These are phyloP conservation scores for Orchesellides sinensis DNA, from an alignment of 2,888 invertebrate genomes.

Conservation along the genomic window DNA sequence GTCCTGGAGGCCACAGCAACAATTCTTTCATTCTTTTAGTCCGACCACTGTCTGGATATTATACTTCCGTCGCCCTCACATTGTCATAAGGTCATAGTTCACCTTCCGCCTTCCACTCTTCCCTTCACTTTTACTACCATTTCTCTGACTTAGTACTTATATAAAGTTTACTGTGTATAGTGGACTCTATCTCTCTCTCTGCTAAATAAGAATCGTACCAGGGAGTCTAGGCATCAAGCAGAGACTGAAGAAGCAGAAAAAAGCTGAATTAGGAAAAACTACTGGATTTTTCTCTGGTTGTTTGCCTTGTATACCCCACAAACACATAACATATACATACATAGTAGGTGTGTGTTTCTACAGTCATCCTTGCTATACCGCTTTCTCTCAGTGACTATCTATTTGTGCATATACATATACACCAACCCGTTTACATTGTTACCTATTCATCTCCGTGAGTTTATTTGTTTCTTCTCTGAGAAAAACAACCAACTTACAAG, in stretches of 20 bases:
- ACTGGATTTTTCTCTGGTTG: background rate
- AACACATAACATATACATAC: background rate
- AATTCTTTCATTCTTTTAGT: too few species aligned
- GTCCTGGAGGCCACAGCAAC: too few species aligned
- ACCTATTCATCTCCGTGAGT: background rate
- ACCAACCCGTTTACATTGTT: background rate
- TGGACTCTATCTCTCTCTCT: background rate
- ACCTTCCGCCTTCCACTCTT: slow-evolving; percentile 1
- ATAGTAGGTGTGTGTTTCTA: too few species aligned
- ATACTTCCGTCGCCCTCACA: slow-evolving; percentile 17
- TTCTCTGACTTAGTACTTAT: background rate
- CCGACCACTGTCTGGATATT: too few species aligned
- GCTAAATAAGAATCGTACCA: slow-evolving; percentile 15
- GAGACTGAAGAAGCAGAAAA: slow-evolving; percentile 1
- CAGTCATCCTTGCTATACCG: background rate
- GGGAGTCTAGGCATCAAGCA: background rate
- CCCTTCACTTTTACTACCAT: background rate
- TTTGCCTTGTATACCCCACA: too few species aligned
- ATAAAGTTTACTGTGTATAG: background rate
- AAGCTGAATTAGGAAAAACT: too few species aligned
- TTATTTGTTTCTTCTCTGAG: background rate
- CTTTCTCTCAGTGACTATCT: background rate
- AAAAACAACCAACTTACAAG: too few species aligned
- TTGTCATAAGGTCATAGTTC: slow-evolving; percentile 41
- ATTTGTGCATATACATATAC: background rate